Evolutionary conservation across 1,140 invertebrate genomes (phyloP), one percentile per base, ranked within the genome.

Genomic region (Meloidogyne hapla): DNA sequence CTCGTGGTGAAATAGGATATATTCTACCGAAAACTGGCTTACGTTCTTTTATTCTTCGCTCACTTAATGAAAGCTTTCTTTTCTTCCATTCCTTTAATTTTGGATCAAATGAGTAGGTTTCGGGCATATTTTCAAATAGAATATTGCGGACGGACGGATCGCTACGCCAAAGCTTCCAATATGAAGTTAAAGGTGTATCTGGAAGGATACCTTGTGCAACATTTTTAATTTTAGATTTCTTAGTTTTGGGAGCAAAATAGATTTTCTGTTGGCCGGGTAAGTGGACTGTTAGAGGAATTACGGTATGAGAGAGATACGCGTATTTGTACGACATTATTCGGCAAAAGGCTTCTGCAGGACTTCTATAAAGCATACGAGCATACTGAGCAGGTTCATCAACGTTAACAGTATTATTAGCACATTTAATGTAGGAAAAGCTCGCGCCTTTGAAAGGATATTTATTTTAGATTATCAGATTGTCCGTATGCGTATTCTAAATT

Each of bases 111-210:
- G 40, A 70, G 21, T 21, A 42, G 0, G 25, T 48, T 45, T 70
- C 68, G 1, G 68, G 68, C 68, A 70, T 70, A n/a, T 70, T 70
- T n/a, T 70, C 68, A 70, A 70, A 69, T 1, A 42, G n/a, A 21
- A 42, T 42, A 21, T 70, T 45, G 1, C n/a, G 3, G 4, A 70
- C 13, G 1, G 68, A 15, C 18, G 15, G 38, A 1, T 70, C 68
- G 9, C 9, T 28, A 1, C 28, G 3, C 68, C 68, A 70, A 1
- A 56, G 4, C 18, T 70, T 70, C 68, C 68, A 70, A n/a, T 70
- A 70, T 2, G 68, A 25, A 8, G 68, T 45, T 2, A 70, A n/a
- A 1, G 68, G 12, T 21, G 68, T 70, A 0, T 70, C 68, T 5
- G 68, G 68, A 4, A 70, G 68, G 1, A 45, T 1, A 18, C 61